phyloP scores from a whole-genome alignment of 2,113 vertebrate genomes.

The Aphelocoma coerulescens region DNA sequence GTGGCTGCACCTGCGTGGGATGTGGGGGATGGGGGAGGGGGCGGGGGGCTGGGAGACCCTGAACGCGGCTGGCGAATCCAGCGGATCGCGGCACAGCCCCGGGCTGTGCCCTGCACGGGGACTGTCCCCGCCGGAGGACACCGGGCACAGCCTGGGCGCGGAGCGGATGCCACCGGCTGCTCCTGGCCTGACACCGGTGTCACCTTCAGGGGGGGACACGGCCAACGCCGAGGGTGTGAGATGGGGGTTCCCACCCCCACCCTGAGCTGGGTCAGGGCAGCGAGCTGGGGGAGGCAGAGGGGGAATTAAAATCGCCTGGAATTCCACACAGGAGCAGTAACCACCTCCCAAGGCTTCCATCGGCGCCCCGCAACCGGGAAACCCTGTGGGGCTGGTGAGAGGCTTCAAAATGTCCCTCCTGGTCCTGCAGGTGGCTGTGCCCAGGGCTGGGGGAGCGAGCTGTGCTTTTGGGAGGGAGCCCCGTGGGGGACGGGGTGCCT shows the following conservation, averaged over 20 bases:
- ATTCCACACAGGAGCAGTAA: background rate
- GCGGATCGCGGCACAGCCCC: accelerated
- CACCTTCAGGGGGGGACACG: background rate
- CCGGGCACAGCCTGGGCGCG: background rate
- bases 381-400: accelerated
- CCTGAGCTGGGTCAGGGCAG: background rate
- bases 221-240: accelerated
- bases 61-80: accelerated
- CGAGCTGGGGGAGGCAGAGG: background rate
- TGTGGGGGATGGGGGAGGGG: background rate
- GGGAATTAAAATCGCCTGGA: background rate
- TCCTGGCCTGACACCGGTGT: background rate
- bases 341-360: background rate
- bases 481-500: accelerated
- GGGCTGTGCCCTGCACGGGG: accelerated
- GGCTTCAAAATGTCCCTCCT: background rate
- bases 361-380: background rate
- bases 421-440: background rate
- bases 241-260: background rate
- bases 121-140: background rate
- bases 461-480: too few relatives aligned
- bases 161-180: background rate
- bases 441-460: background rate
- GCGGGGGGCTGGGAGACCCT: background rate
- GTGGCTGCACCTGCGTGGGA: background rate